Evolutionary conservation across 2,888 invertebrate genomes (phyloP).

Genomic region (Idaea aversata): DNA sequence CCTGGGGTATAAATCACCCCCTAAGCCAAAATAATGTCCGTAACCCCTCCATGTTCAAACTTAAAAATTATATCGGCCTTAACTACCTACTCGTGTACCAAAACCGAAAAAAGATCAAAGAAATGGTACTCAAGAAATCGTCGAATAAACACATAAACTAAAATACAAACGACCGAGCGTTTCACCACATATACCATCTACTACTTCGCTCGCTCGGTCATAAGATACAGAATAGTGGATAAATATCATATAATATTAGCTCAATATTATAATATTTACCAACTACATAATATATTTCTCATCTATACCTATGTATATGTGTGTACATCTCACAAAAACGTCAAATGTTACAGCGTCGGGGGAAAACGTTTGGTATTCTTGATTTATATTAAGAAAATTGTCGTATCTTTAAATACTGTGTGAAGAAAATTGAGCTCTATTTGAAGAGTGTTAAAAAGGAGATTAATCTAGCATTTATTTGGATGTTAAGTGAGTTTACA

Average conservation of each 20-base stretch:
- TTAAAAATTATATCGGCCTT: no score
- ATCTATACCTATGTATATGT: slow-evolving; percentile 68
- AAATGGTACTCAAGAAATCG: no score
- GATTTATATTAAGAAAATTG: slow-evolving; percentile 29
- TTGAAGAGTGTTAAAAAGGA: neutral
- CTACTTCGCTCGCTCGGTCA: no score
- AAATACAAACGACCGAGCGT: no score
- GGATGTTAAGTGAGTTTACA: slow-evolving; percentile 50
- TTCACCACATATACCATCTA: no score
- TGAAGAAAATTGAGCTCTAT: slow-evolving; percentile 26
- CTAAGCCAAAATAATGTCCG: no score
- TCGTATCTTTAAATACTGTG: slow-evolving; percentile 19
- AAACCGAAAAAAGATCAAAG: no score
- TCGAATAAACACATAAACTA: no score
- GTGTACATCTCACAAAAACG: slow-evolving; percentile 74
- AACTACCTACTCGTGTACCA: no score
- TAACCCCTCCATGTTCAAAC: no score
- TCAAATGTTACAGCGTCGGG: slow-evolving; percentile 78
- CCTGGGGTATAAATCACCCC: no score
- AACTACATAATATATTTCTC: slow-evolving; percentile 67
- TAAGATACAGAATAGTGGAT: no score
- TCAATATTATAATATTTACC: slow-evolving; percentile 21
- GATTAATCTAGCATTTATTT: slow-evolving; percentile 13
- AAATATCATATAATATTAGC: neutral
- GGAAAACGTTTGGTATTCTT: slow-evolving; percentile 78